Conservation (phyloP, 2,888 invertebrate genomes). For the Tridacna crocea region DNA sequence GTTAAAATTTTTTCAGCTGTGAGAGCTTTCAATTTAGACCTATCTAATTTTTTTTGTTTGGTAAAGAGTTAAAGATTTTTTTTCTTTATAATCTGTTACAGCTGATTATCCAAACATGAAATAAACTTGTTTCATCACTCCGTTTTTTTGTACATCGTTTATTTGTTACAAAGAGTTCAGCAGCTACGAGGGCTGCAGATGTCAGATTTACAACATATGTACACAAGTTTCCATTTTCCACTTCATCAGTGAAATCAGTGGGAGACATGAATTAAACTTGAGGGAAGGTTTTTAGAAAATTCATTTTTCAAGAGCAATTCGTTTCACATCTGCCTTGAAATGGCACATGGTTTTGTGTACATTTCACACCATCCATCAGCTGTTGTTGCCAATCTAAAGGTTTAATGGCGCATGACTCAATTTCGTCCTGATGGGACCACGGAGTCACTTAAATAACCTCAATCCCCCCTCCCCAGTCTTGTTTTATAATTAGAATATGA, state of each 20-base stretch:
- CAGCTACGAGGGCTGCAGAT: slow-evolving; percentile 7
- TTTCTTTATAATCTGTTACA: too few relatives aligned
- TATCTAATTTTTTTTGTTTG: too few relatives aligned
- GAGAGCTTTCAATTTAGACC: too few relatives aligned
- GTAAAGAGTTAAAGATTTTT: too few relatives aligned
- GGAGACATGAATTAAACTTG: slow-evolving; percentile 5
- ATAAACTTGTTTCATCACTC: too few relatives aligned
- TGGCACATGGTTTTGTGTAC: slow-evolving; percentile 50
- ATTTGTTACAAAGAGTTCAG: background rate
- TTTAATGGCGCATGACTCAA: slow-evolving; percentile 31
- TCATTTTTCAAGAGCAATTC: slow-evolving; percentile 34
- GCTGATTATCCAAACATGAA: too few relatives aligned
- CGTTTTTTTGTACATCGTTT: too few relatives aligned
- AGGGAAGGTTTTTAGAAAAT: slow-evolving; percentile 14
- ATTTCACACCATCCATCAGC: slow-evolving; percentile 41
- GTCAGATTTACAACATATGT: slow-evolving; percentile 37
- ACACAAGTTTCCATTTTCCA: slow-evolving; percentile 43
- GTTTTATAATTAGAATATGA: slow-evolving; percentile 29
- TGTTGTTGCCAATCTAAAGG: slow-evolving; percentile 35
- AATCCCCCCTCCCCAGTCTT: slow-evolving; percentile 7
- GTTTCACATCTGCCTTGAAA: slow-evolving; percentile 52
- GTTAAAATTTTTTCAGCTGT: too few relatives aligned
- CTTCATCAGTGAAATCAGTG: slow-evolving; percentile 37
- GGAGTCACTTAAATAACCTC: slow-evolving; percentile 18
- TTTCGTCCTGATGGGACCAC: slow-evolving; percentile 28